phyloP scores from a whole-genome alignment of 1,140 invertebrate species.

The Drosophila sulfurigaster region DNA sequence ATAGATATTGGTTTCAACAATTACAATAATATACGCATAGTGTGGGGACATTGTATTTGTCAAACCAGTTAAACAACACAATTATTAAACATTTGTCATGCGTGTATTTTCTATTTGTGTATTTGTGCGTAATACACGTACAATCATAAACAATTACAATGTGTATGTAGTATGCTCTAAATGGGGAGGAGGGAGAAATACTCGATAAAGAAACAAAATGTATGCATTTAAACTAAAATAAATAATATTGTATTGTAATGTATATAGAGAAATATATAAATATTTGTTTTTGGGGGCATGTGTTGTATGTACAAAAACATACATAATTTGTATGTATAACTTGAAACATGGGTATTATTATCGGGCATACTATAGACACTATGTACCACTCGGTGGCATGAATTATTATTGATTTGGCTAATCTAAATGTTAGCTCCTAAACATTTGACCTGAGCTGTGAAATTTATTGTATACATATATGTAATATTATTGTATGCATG shows the following conservation, averaged over 20 bases:
- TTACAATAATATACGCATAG: conserved; percentile 25
- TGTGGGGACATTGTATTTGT: not conserved
- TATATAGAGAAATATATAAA: conserved; percentile 41
- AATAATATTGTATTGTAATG: conserved; percentile 36
- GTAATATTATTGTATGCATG: conserved; percentile 17
- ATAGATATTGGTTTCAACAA: conserved; percentile 38
- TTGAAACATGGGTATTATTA: conserved; percentile 23
- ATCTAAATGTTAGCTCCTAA: conserved; percentile 33
- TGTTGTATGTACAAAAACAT: conserved; percentile 8
- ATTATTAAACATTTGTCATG: conserved; percentile 2
- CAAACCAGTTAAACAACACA: conserved; percentile 4
- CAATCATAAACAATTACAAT: conserved; percentile 7
- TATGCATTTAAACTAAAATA: conserved; percentile 39
- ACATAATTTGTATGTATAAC: conserved; percentile 19
- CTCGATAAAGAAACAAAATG: conserved; percentile 31
- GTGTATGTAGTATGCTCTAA: conserved; percentile 10
- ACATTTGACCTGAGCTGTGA: conserved; percentile 48
- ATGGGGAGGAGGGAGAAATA: conserved; percentile 5
- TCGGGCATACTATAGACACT: conserved; percentile 11
- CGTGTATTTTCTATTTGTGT: conserved; percentile 22
- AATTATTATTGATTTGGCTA: conserved; percentile 25
- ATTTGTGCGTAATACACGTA: conserved; percentile 29
- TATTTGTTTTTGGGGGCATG: conserved; percentile 21
- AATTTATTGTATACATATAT: conserved; percentile 17
- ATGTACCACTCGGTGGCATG: conserved; percentile 12